Base-by-base conservation (phyloP, 1,140 invertebrate genomes). In the Drosophila insularis region DNA sequence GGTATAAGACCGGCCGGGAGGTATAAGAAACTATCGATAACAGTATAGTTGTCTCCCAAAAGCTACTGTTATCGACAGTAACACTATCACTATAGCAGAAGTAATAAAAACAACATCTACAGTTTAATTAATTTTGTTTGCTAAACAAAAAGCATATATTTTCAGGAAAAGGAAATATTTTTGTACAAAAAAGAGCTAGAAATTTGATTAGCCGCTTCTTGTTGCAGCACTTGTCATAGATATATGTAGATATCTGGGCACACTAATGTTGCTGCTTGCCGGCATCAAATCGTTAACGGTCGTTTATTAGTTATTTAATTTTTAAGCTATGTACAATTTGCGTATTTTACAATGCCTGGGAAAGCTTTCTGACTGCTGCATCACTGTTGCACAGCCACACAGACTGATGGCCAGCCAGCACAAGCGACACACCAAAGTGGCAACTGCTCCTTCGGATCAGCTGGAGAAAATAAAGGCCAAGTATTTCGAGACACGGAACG, bases 381-480 rank as follows among this genome's bases (percentile, higher is more conserved):
- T 11, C 2, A 60, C 31, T 35, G 21, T 8, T 14, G 7, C 40
- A 37, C 35, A 37, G 6, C 4, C 37, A 35, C 17, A 27, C 11
- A 63, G 71, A 6, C 23, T 61, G n/a, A 39, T 79, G 37, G 63
- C 80, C 13, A 80, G 90, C 31, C 79, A 74, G 4, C 73, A 81
- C 55, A 87, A 81, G 54, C 64, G 86, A 0, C 71, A 68, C 0
- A 78, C 60, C 1, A 72, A 78, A 35, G 27, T 78, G 6, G 71
- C 66, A 17, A 54, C 58, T 4, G 40, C 72, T 19, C 68, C 60
- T 1, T 63, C 84, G 4, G 81, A 90, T 46, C 78, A 78, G 7
- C 35, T 91, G 31, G 68, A 78, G 7, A 66, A 78, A 27, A n/a
- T 91, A 1, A 84, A 81, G 58, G 11, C 19, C 0, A 76, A 71